These are phyloP conservation scores for Andrena fulva DNA, from an alignment of 2,888 invertebrate genomes.

Conservation along the genomic window DNA sequence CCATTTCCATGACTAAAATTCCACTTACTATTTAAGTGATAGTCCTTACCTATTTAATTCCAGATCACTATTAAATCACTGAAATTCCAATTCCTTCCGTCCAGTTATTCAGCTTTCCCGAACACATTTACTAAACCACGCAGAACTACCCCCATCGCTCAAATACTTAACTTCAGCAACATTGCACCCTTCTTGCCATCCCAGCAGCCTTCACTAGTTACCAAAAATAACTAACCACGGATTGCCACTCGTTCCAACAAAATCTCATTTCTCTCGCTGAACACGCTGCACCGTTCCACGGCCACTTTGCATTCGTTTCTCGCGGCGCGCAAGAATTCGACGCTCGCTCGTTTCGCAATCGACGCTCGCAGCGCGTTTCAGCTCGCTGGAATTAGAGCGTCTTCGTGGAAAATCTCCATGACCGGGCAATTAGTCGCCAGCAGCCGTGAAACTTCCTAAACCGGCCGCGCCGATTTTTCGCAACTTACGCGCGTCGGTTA, in stretches of 20 bases:
- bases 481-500: not conserved
- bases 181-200: no score
- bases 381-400: conserved; percentile 48
- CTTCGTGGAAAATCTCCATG: conserved; percentile 25
- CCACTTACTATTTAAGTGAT: no score
- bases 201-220: no score
- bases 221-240: no score
- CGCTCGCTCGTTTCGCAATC: conserved; percentile 30
- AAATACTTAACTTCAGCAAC: no score
- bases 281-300: not conserved
- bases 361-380: not conserved
- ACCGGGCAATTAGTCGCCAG: conserved; percentile 44
- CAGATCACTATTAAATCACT: no score
- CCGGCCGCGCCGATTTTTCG: conserved; percentile 25
- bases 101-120: no score
- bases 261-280: not conserved
- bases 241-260: not conserved
- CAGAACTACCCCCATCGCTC: no score
- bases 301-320: not conserved
- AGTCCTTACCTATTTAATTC: no score
- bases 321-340: not conserved
- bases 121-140: no score
- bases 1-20: no score
- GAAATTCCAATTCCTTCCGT: no score
- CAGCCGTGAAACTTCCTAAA: conserved; percentile 28